Conservation (phyloP, 2,113 vertebrate genomes). For the Gracilinanus agilis region DNA sequence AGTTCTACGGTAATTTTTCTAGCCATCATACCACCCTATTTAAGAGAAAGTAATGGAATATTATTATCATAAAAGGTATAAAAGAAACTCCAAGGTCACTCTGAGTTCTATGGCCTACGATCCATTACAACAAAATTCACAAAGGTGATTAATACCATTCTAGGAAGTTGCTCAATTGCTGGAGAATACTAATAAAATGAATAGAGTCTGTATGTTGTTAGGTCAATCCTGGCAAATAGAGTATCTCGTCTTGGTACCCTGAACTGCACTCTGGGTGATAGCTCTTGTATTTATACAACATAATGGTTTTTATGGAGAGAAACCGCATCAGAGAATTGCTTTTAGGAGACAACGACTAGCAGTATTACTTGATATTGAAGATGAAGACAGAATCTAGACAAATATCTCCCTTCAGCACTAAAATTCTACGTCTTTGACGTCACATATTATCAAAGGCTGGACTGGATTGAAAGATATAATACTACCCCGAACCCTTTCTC, state of each 20-base stretch:
- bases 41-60: not conserved
- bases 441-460: constrained; percentile 18
- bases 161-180: not conserved
- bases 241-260: not conserved
- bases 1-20: not conserved
- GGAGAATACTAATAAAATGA: not conserved
- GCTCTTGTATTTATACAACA: not conserved
- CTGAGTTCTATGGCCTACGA: not conserved
- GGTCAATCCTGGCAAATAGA: not conserved
- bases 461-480: constrained; percentile 26
- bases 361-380: not conserved
- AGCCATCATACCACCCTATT: not conserved
- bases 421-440: constrained; percentile 41
- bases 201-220: not conserved
- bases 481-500: constrained; percentile 27
- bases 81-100: not conserved
- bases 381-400: constrained; percentile 15
- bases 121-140: not conserved
- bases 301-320: constrained; percentile 21
- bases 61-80: not conserved
- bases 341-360: not conserved
- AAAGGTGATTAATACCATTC: not conserved
- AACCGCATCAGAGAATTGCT: constrained; percentile 11
- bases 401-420: not conserved
- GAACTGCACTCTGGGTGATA: not conserved